Percentiles rank a stretch among this genome's conserved stretches.
Evolutionary conservation across 2,797 vertebrate species (phyloP).

Genomic region (Rhynchotus rufescens): DNA sequence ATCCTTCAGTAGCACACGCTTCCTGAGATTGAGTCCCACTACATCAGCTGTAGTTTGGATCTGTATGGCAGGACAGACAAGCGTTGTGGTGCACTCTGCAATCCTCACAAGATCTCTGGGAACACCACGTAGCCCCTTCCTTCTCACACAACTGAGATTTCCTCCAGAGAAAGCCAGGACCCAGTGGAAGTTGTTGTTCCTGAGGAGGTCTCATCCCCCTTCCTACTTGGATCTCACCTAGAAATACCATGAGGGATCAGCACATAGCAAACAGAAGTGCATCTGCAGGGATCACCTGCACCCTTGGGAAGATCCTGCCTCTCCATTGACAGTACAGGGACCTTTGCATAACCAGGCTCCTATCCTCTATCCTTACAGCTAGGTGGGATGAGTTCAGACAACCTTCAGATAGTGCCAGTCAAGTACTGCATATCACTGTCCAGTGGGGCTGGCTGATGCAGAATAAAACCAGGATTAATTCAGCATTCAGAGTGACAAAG

Average conservation of each 20-base stretch:
- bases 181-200: rapidly evolving
- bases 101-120: not conserved
- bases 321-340: not conserved
- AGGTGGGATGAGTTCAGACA: not conserved
- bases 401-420: not conserved
- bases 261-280: rapidly evolving
- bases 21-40: rapidly evolving
- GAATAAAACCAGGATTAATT: not conserved
- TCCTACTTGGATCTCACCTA: not conserved
- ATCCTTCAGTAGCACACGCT: rapidly evolving
- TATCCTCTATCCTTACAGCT: not conserved
- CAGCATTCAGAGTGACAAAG: not conserved
- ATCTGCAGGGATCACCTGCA: not conserved
- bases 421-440: not conserved
- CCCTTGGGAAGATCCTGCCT: not conserved
- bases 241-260: rapidly evolving
- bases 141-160: not conserved
- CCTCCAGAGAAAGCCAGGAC: not conserved
- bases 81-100: not conserved
- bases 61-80: not conserved
- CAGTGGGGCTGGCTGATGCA: not conserved
- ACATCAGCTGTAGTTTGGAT: not conserved
- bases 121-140: not conserved
- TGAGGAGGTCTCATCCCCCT: not conserved
- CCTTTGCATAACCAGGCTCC: not conserved